Base-by-base conservation (phyloP, 2,113 vertebrate species). In the Gadus macrocephalus region DNA sequence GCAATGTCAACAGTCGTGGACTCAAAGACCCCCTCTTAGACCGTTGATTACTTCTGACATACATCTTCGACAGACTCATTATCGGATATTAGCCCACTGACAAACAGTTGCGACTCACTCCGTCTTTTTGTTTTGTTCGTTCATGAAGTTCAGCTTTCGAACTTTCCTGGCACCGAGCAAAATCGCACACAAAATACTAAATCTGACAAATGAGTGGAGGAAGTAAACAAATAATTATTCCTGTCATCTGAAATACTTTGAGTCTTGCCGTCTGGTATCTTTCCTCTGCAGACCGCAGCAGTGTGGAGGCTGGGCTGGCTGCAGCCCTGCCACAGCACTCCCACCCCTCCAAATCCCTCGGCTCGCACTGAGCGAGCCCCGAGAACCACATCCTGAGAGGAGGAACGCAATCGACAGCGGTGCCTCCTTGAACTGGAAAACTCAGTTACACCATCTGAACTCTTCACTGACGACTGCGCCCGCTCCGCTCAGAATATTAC, bases 371-470 rank as follows among this genome's bases (percentile, higher is more conserved):
- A 78, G 89, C 80, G 79, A 89, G 88, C 87, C 83, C 82, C 76
- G 72, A 88, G 89, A 91, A 90, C 91, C 92, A 93, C 91, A 92
- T 92, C 92, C 92, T 90, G 88, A 79, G 78, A 76, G 84, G 78
- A 83, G 86, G 86, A 90, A 89, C 80, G 81, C 87, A 82, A 89
- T 86, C 78, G 78, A 89, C 81, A 82, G 86, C 85, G 85, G 78
- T 83, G 84, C 82, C 86, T 91, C 81, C 87, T 86, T 84, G 82
- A 87, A 90, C 87, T 92, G 91, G 91, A 93, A 92, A 91, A 91
- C 25, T 88, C 71, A 82, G 90, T 91, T 92, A 91, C 86, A 91
- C 89, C 90, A 90, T 91, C 70, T 93, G 90, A 93, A 92, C 91
- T 90, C 86, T 91, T 91, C 86, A 90, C 90, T 90, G 88, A 90